Base-by-base conservation (phyloP, 2,113 vertebrate genomes). In the Alosa alosa region DNA sequence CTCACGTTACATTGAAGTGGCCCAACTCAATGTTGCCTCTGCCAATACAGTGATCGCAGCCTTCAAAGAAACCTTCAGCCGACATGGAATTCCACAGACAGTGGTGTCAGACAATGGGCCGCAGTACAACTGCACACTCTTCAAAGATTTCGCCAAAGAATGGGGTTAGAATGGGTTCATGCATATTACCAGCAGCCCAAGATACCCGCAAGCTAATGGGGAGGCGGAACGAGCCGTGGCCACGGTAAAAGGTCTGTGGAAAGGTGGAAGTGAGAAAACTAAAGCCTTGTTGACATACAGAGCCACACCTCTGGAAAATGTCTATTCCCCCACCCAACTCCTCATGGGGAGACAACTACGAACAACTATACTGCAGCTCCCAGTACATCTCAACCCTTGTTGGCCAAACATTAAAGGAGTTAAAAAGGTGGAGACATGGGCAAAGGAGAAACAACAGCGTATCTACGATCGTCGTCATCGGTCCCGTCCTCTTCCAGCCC, bases 371-470 rank as follows among this genome's bases (percentile, higher is more conserved):
- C 50, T 4, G 11, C 50, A 52, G 15, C 50, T 52, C 11, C 50
- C 50, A 2, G 50, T 13, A 17, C 8, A 8, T 13, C 50, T 52
- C 6, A 8, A 10, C 2, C 50, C 50, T 13, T 4, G 15, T 2
- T 52, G 50, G 50, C 50, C 50, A 13, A 52, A 52, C 50, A 52
- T 75, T 20, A 84, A 78, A 87, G 50, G 84, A 22, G 39, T 86
- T 6, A 83, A 82, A 20, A 84, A 47, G 44, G 13, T 5, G 0
- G 83, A 87, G 11, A 84, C 6, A 15, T 0, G 52, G 45, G 83
- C 83, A 82, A 87, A 87, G 46, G 75, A 87, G 46, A 86, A 82
- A 1, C 87, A 88, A 47, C 85, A 72, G 82, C 11, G 18, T 10
- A 3, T 17, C 25, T 87, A 85, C 81, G 60, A 87, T n/a, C 9